phyloP scores from a whole-genome alignment of 2,888 invertebrate genomes.

The Dione vanillae region DNA sequence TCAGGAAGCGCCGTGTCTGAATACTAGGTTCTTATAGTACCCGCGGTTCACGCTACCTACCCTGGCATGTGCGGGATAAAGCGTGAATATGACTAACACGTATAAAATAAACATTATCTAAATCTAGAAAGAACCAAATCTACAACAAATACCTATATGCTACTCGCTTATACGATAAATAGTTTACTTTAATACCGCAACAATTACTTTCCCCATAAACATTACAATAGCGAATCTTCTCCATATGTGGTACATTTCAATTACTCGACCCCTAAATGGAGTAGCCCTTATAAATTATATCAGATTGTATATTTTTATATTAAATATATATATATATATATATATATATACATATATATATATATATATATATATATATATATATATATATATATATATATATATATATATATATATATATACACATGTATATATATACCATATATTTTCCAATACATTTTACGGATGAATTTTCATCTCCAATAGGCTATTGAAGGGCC shows the following conservation, averaged over 20 bases:
- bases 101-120: neutral
- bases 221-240: conserved; percentile 7
- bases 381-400: too few species aligned
- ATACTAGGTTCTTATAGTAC: too few species aligned
- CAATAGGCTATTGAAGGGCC: conserved; percentile 96
- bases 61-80: too few species aligned
- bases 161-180: neutral
- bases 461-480: conserved; percentile 93
- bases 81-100: too few species aligned
- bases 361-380: too few species aligned
- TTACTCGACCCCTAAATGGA: neutral
- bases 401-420: neutral
- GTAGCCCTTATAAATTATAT: conserved; percentile 1
- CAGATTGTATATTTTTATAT: neutral
- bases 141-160: neutral
- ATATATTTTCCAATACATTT: conserved; percentile 54
- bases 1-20: too few species aligned
- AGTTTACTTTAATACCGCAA: neutral
- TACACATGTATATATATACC: neutral
- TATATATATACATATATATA: too few species aligned
- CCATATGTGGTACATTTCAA: conserved; percentile 22
- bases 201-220: conserved; percentile 72
- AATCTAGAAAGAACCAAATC: neutral
- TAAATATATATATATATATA: too few species aligned
- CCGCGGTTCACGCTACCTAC: too few species aligned